A percentile compares a stretch with the other conserved stretches of the same genome.
Evolutionary conservation across 2,888 invertebrate species (phyloP).

Genomic region (Philereme vetulata): DNA sequence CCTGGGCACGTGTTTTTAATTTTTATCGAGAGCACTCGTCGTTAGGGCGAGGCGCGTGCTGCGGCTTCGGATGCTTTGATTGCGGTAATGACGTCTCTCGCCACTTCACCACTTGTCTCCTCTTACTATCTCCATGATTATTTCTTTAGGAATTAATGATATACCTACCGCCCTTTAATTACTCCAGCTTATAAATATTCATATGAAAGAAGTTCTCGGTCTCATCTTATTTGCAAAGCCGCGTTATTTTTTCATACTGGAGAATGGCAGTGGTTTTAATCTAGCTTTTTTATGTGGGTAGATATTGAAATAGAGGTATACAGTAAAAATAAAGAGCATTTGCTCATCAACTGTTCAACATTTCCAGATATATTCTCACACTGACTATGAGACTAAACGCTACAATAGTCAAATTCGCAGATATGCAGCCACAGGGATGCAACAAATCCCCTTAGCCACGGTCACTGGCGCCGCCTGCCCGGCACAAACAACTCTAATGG

Average conservation of each 20-base stretch:
- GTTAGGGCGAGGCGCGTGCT: conserved; percentile 63
- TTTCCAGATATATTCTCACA: conserved; percentile 10
- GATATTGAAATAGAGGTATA: not conserved
- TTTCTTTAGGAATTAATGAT: conserved; percentile 71
- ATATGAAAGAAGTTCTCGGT: conserved; percentile 12
- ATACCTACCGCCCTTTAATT: conserved; percentile 60
- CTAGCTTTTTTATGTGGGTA: too few species aligned
- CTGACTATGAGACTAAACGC: conserved; percentile 7
- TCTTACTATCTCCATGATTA: conserved; percentile 76
- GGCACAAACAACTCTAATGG: conserved; percentile 77
- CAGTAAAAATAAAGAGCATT: not conserved
- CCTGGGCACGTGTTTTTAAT: conserved; percentile 84
- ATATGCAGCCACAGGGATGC: conserved; percentile 57
- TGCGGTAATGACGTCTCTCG: conserved; percentile 82
- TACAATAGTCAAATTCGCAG: conserved; percentile 27
- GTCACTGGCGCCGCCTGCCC: conserved; percentile 73
- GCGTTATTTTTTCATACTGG: not conserved
- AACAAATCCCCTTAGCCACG: conserved; percentile 80
- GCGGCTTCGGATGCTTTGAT: conserved; percentile 77
- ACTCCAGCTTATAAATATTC: conserved; percentile 37
- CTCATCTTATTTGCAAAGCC: not conserved
- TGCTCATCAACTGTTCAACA: not conserved
- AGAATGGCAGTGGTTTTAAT: too few species aligned
- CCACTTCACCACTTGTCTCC: conserved; percentile 67
- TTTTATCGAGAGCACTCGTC: conserved; percentile 83